Evolutionary conservation across 2,888 invertebrate genomes (phyloP), one percentile per base, ranked within the genome.

Genomic region (Callimorpha dominula): DNA sequence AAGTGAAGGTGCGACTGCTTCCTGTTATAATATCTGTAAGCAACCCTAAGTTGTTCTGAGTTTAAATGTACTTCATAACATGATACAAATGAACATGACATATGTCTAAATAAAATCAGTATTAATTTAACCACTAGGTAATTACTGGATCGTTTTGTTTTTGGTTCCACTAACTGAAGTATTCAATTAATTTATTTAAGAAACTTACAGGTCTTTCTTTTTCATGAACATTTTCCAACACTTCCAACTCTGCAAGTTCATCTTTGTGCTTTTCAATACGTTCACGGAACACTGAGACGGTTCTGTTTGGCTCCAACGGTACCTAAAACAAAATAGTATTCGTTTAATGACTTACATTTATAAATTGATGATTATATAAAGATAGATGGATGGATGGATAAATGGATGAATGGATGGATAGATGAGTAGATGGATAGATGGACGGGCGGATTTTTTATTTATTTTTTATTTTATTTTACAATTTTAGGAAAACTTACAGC

Each of bases 211-310:
- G 98, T 90, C 98, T 97, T 78, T 98, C 98, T 87, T 98, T 99
- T 86, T 98, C 98, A 65, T 98, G 96, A 0, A 98, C 95, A 79
- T 98, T 97, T 83, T 98, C 98, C 84, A 97, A 97, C 79, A 97
- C 97, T 90, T 98, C 99, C 68, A 98, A 94, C 90, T 98, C 98
- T 1, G 97, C 98, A 65, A 98, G 96, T 90, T 98, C 99, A 86
- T 98, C 98, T 86, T 98, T 98, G 86, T 98, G 98, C 81, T 98
- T 98, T 87, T 98, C 98, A 0, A 98, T 96, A 12, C 98, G 96
- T 88, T 99, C 99, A 73, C 98, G 97, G 93, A 99, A 99, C 4
- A 99, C 98, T 0, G 99, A 99, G 89, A 99, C 98, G 0, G 99
- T 98, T 50, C 99, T 96, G 85, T 97, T 98, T 0, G 99, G 98